Evolutionary conservation across 1,140 invertebrate genomes (phyloP), one percentile per base, ranked within the genome.

Genomic region (Tetramorium parvispinum): DNA sequence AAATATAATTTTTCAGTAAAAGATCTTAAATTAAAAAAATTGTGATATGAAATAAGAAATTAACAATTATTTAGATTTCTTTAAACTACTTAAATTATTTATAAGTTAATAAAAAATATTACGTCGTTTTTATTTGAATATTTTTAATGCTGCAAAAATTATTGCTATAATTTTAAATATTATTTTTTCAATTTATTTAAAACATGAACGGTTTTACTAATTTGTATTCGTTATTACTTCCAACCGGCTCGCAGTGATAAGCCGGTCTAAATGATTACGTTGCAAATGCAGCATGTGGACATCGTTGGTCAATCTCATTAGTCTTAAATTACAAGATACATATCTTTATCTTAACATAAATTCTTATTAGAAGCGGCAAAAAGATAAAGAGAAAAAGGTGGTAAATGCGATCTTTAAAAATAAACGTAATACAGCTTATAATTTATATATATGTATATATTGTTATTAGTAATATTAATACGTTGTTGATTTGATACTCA

Each of bases 181-280:
- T 24, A 10, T 11, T 49, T 21, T 49, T 27, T n/a, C 1, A 1
- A 13, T n/a, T 59, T 49, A 32, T 8, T 63, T 8, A 11, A 2
- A 37, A 63, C 24, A 63, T 3, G 11, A 65, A 49, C 5, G 10
- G 11, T 51, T n/a, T 55, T 77, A 46, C 13, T 49, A 7, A 13
- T 78, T 78, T 65, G 6, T 13, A 16, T 78, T 49, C 32, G 6
- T 61, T 16, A 11, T 49, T 78, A 21, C 11, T 51, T 32, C 5
- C 21, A 46, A 7, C 55, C 40, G 43, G 11, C 11, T 63, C 49
- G 3, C 51, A 53, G 32, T 27, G 73, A 77, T 77, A 61, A 77
- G 37, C 55, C n/a, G 32, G 32, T 32, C 10, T 40, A 76, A 57
- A 61, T 61, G 53, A 77, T 77, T 77, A 59, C 55, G 21, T 24